phyloP scores from a whole-genome alignment of 2,113 vertebrate genomes.

The Charina bottae region DNA sequence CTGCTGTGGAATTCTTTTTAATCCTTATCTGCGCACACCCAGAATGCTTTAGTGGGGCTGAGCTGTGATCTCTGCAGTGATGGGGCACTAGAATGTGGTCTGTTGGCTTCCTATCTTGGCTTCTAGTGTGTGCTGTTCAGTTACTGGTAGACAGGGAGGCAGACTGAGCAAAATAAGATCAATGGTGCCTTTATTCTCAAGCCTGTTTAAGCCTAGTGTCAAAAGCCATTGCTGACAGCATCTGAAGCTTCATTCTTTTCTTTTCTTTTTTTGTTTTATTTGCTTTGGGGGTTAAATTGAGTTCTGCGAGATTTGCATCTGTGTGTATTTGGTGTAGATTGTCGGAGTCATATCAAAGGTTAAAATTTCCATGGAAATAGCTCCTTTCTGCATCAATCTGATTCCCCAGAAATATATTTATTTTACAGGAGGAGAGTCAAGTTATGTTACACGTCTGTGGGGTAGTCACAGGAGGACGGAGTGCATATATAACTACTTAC shows the following conservation, averaged over 20 bases:
- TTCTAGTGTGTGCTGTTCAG: not conserved
- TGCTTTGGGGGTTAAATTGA: conserved; percentile 3
- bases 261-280: conserved; percentile 33
- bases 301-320: conserved; percentile 57
- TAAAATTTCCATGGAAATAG: conserved; percentile 65
- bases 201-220: conserved; percentile 41
- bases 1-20: not conserved
- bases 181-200: conserved; percentile 12
- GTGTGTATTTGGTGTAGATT: conserved; percentile 55
- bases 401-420: conserved; percentile 59
- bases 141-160: not conserved
- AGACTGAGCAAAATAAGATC: not conserved
- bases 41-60: not conserved
- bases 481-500: conserved; percentile 30
- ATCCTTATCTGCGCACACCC: not conserved
- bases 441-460: conserved; percentile 50
- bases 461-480: conserved; percentile 7
- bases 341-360: conserved; percentile 67
- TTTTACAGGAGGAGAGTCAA: conserved; percentile 31
- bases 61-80: not conserved
- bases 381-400: conserved; percentile 62
- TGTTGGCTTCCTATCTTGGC: not conserved
- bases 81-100: not conserved
- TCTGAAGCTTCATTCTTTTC: conserved; percentile 17
- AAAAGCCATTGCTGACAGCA: conserved; percentile 46